These are phyloP conservation scores for Parotocinclus haroldoi DNA, from an alignment of 2,797 vertebrate genomes.

Conservation along the genomic window DNA sequence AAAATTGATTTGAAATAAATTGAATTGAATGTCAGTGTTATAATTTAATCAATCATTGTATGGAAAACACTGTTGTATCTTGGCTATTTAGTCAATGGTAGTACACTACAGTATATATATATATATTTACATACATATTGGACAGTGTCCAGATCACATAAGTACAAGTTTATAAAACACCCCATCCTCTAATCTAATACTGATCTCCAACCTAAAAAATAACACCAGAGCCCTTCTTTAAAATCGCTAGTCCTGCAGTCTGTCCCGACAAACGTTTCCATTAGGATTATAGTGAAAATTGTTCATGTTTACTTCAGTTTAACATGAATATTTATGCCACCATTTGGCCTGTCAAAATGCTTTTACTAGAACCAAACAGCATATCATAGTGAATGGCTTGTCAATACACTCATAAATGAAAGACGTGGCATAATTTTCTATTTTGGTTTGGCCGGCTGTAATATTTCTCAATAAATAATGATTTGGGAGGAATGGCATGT, in stretches of 20 bases:
- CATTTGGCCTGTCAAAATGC: conserved; percentile 67
- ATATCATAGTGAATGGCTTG: conserved; percentile 52
- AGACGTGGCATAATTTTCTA: conserved; percentile 55
- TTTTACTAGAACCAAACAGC: conserved; percentile 69
- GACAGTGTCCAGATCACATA: too few relatives aligned
- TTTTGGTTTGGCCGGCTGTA: conserved; percentile 32
- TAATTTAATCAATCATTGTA: too few relatives aligned
- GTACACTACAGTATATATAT: too few relatives aligned
- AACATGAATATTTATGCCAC: conserved; percentile 61
- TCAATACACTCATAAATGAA: conserved; percentile 61
- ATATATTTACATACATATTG: too few relatives aligned
- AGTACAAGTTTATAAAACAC: too few relatives aligned
- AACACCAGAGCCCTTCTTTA: too few relatives aligned
- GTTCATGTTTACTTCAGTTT: conserved; percentile 49
- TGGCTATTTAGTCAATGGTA: too few relatives aligned
- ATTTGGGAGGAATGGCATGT: background rate
- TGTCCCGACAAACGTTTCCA: conserved; percentile 40
- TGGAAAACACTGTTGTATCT: too few relatives aligned
- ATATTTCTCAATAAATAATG: background rate
- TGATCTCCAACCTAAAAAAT: too few relatives aligned
- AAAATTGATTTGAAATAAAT: too few relatives aligned
- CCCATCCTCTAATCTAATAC: too few relatives aligned
- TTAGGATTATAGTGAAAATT: conserved; percentile 48
- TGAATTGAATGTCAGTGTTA: too few relatives aligned
- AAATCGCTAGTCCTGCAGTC: conserved; percentile 1